These are phyloP conservation scores for Athene noctua DNA, from an alignment of 2,113 vertebrate species.

Conservation along the genomic window DNA sequence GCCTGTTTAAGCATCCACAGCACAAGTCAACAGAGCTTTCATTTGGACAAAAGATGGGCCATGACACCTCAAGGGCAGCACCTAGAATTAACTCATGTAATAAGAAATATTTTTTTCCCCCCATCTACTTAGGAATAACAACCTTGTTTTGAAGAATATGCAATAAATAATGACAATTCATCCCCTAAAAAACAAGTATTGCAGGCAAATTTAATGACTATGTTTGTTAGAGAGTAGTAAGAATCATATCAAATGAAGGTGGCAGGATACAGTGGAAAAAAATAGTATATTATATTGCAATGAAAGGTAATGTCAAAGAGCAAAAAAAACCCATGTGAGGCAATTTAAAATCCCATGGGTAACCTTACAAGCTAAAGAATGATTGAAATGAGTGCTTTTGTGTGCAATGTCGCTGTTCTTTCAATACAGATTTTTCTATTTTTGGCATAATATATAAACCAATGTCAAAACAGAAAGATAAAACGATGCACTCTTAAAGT, in stretches of 20 bases:
- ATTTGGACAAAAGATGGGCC: not conserved
- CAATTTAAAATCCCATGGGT: not conserved
- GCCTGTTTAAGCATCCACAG: too few relatives aligned
- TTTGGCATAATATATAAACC: not conserved
- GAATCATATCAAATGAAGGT: not conserved
- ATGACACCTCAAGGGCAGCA: not conserved
- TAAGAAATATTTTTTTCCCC: rapidly evolving
- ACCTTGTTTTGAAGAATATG: not conserved
- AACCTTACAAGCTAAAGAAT: not conserved
- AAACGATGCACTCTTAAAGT: not conserved
- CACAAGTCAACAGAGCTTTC: not conserved
- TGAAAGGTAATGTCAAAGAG: not conserved
- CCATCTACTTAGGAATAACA: not conserved
- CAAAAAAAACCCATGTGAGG: not conserved
- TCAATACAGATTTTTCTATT: not conserved
- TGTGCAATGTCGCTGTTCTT: not conserved
- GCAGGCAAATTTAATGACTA: not conserved
- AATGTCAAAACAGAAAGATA: not conserved
- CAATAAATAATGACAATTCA: not conserved
- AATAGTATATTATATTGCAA: not conserved
- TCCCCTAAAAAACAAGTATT: not conserved
- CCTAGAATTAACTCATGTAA: not conserved
- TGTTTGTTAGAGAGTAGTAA: not conserved
- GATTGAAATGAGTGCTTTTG: not conserved
- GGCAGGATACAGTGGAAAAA: not conserved